Percentiles rank a stretch among this genome's conserved stretches.
Evolutionary conservation across 2,797 vertebrate species (phyloP).

Genomic region (Hoplostethus mediterraneus): DNA sequence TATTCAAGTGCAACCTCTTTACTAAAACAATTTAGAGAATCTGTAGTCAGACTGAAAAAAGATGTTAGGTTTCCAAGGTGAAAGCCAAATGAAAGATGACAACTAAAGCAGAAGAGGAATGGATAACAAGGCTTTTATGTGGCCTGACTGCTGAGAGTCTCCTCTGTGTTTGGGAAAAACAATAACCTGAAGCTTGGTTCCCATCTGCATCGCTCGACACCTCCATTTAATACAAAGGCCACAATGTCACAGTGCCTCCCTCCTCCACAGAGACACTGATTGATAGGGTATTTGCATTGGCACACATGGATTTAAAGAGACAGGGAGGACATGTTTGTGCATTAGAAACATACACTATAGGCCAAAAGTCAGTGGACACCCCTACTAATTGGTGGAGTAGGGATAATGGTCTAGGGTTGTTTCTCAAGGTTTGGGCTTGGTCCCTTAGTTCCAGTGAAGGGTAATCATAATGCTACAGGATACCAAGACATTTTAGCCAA

Average conservation of each 20-base stretch:
- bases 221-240: conserved; percentile 11
- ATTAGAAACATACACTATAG: too few relatives aligned
- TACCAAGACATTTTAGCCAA: too few relatives aligned
- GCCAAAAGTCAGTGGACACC: too few relatives aligned
- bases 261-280: conserved; percentile 8
- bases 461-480: too few relatives aligned
- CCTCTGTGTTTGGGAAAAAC: conserved; percentile 13
- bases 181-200: conserved; percentile 18
- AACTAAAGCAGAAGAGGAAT: conserved; percentile 28
- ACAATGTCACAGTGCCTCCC: conserved; percentile 8
- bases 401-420: too few relatives aligned
- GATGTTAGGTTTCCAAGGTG: conserved; percentile 24
- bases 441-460: too few relatives aligned
- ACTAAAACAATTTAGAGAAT: conserved; percentile 60
- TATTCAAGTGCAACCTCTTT: conserved; percentile 63
- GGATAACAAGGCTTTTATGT: conserved; percentile 31
- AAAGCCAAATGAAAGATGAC: conserved; percentile 39
- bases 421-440: too few relatives aligned
- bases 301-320: conserved; percentile 29
- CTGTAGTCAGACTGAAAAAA: conserved; percentile 18
- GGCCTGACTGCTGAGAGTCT: conserved; percentile 20
- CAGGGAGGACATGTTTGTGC: conserved; percentile 21
- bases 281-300: conserved; percentile 23
- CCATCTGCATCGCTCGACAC: background rate
- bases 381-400: too few relatives aligned